Percentiles rank a stretch among this genome's conserved stretches.
These are phyloP conservation scores for Phalangium opilio DNA, from an alignment of 2,888 invertebrate species.

Conservation along the genomic window DNA sequence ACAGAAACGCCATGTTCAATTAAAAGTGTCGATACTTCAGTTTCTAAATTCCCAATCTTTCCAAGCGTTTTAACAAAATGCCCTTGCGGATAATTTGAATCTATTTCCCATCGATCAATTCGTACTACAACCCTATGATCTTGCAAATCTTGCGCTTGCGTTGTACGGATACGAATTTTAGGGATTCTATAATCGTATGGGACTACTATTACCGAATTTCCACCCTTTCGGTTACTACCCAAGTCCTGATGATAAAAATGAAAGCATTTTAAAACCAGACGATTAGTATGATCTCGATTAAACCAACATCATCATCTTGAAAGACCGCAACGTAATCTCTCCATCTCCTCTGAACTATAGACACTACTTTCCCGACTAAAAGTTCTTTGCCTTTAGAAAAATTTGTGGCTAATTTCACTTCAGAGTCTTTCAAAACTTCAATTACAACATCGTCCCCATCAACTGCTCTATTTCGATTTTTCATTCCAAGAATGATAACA, in stretches of 20 bases:
- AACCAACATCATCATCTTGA: conserved; percentile 16
- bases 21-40: conserved; percentile 26
- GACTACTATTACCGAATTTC: conserved; percentile 24
- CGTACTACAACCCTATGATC: conserved; percentile 27
- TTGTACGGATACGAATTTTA: conserved; percentile 28
- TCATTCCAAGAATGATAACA: conserved; percentile 26
- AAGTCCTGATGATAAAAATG: conserved; percentile 1
- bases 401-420: conserved; percentile 24
- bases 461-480: conserved; percentile 30
- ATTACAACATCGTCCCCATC: conserved; percentile 31
- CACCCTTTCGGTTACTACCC: not conserved
- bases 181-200: conserved; percentile 30
- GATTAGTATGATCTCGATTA: too few species aligned
- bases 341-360: conserved; percentile 28
- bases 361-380: conserved; percentile 29
- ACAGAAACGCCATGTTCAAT: conserved; percentile 26
- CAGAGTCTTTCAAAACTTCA: conserved; percentile 21
- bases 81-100: conserved; percentile 29
- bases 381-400: conserved; percentile 14
- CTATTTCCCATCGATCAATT: conserved; percentile 27
- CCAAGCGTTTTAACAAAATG: conserved; percentile 28
- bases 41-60: conserved; percentile 27
- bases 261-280: too few species aligned
- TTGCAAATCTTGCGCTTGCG: conserved; percentile 25
- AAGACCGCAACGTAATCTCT: conserved; percentile 29